Conservation (phyloP, 2,797 vertebrate species). For the Platalea minor region DNA sequence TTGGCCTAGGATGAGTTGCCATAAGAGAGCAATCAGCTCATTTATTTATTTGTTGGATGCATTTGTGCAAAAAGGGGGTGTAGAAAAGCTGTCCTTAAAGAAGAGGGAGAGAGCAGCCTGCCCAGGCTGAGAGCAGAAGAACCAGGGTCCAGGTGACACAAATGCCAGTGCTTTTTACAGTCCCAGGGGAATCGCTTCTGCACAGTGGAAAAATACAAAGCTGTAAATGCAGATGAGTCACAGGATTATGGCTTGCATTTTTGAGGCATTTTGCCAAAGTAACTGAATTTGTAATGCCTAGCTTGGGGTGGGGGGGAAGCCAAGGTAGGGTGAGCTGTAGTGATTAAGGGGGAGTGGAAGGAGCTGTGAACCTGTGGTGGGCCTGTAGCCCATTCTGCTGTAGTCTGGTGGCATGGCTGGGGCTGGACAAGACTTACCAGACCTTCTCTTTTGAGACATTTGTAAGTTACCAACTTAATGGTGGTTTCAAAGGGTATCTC, state of each 20-base stretch:
- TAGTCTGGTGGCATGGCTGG: background rate
- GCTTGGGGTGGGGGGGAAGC: background rate
- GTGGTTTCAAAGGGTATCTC: background rate
- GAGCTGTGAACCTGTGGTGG: background rate
- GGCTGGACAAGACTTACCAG: background rate
- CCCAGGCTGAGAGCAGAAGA: background rate
- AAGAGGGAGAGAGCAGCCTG: background rate
- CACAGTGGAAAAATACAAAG: slow-evolving; percentile 43
- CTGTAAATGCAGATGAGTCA: slow-evolving; percentile 5
- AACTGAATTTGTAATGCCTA: background rate
- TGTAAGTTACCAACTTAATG: background rate
- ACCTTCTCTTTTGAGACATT: background rate
- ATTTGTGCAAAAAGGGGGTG: background rate
- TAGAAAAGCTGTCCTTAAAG: background rate
- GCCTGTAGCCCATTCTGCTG: background rate
- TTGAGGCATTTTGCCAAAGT: slow-evolving; percentile 34
- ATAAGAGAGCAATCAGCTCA: background rate
- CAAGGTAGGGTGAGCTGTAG: background rate
- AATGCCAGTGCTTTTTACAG: background rate
- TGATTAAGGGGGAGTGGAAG: background rate
- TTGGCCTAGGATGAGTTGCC: background rate
- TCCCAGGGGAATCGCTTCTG: background rate
- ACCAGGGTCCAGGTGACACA: background rate
- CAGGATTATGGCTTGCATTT: slow-evolving; percentile 25
- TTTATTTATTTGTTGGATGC: background rate